Percentiles rank a stretch among this genome's conserved stretches.
Conservation (phyloP, 2,113 vertebrate species). For the Boulengeromyrus knoepffleri region DNA sequence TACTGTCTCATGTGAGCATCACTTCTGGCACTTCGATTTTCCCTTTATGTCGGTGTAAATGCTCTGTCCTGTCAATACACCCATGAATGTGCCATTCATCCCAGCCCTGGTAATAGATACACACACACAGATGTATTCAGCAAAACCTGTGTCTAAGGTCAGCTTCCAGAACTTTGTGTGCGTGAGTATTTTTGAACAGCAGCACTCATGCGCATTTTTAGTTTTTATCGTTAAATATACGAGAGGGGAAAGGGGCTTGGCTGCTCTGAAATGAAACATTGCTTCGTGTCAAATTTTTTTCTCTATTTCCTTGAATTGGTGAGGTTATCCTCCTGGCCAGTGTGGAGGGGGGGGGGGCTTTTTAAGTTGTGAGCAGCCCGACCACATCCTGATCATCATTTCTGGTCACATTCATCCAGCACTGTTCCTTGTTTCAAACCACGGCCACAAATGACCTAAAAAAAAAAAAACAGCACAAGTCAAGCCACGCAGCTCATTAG, state of each 20-base stretch:
- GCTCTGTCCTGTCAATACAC: neutral
- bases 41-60: neutral
- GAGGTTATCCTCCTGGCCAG: neutral
- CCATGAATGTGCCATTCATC: neutral
- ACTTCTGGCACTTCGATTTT: neutral
- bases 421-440: neutral
- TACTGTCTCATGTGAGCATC: neutral
- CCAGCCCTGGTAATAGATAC: neutral
- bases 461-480: neutral
- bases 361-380: neutral
- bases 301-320: neutral
- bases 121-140: neutral
- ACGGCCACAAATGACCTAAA: neutral
- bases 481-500: neutral
- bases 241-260: neutral
- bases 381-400: neutral
- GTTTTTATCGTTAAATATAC: neutral
- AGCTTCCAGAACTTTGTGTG: neutral
- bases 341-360: neutral
- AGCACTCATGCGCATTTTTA: neutral
- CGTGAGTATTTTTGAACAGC: neutral
- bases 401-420: neutral
- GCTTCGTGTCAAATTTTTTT: neutral
- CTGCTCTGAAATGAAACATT: too few species aligned
- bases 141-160: neutral